phyloP scores from a whole-genome alignment of 2,888 invertebrate genomes.

The Creontiades dilutus region DNA sequence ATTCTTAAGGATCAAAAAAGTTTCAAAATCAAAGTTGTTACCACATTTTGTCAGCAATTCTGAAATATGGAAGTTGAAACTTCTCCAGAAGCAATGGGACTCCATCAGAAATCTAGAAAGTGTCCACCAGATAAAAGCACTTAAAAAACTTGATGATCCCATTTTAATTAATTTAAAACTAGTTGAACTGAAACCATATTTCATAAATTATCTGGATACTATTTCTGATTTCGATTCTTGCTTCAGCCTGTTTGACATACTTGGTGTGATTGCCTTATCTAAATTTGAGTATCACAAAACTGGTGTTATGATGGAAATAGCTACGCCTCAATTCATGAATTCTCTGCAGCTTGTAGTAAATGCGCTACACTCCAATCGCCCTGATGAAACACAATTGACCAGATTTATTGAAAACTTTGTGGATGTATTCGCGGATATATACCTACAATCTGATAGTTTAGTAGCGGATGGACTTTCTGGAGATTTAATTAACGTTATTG shows the following conservation, averaged over 20 bases:
- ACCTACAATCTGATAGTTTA: slow-evolving; percentile 44
- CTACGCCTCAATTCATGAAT: slow-evolving; percentile 11
- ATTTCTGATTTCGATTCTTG: slow-evolving; percentile 19
- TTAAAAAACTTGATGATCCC: background rate
- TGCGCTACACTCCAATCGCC: background rate
- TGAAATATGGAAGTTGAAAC: background rate
- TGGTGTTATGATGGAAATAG: slow-evolving; percentile 33
- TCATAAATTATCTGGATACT: background rate
- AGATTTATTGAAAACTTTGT: slow-evolving; percentile 54
- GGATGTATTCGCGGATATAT: slow-evolving; percentile 13
- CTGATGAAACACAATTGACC: slow-evolving; percentile 77
- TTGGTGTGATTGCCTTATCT: slow-evolving; percentile 84
- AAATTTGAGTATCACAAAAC: slow-evolving; percentile 81
- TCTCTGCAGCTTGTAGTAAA: slow-evolving; percentile 28
- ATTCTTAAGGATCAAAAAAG: background rate
- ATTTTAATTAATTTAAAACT: slow-evolving; percentile 56
- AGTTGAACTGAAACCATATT: slow-evolving; percentile 16
- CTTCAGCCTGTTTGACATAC: slow-evolving; percentile 81
- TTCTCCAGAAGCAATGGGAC: slow-evolving; percentile 7
- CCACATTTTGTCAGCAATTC: background rate
- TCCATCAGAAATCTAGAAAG: slow-evolving; percentile 77
- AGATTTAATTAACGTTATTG: slow-evolving; percentile 30
- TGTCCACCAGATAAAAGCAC: background rate
- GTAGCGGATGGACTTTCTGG: slow-evolving; percentile 12
- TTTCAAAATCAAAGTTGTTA: background rate